A percentile compares a stretch with the other conserved stretches of the same genome.
These are phyloP conservation scores for Pseudococcus viburni DNA, from an alignment of 2,888 invertebrate genomes.

Conservation along the genomic window DNA sequence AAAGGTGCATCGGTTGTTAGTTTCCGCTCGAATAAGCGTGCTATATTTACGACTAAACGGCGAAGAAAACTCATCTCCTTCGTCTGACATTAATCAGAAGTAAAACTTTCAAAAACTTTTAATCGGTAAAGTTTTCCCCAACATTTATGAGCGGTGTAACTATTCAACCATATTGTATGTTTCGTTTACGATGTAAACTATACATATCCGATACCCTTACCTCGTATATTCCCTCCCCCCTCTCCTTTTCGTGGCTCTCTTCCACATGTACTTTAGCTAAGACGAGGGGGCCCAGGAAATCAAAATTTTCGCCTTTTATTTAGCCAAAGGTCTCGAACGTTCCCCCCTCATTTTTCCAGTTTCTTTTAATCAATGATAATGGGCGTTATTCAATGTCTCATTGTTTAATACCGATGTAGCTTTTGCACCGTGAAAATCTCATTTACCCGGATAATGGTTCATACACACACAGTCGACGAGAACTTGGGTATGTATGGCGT, in stretches of 20 bases:
- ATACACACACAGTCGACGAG: background rate
- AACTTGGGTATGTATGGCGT: background rate
- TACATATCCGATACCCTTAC: slow-evolving; percentile 44
- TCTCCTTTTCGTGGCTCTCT: too few relatives aligned
- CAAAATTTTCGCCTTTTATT: slow-evolving; percentile 5
- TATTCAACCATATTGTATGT: slow-evolving; percentile 67
- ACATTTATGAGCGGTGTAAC: slow-evolving; percentile 67
- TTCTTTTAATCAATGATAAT: slow-evolving; percentile 47
- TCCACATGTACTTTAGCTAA: background rate
- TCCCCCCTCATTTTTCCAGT: background rate
- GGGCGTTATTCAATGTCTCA: slow-evolving; percentile 28
- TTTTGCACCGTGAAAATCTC: slow-evolving; percentile 26
- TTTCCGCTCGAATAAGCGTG: slow-evolving; percentile 65
- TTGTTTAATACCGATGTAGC: background rate
- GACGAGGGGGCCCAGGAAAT: background rate
- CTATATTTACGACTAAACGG: slow-evolving; percentile 65
- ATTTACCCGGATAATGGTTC: background rate
- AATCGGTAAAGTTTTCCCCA: slow-evolving; percentile 66
- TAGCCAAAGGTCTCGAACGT: background rate
- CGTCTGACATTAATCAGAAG: slow-evolving; percentile 66
- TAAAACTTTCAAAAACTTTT: slow-evolving; percentile 66
- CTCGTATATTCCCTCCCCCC: background rate
- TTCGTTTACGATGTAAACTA: slow-evolving; percentile 64
- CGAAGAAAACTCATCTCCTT: slow-evolving; percentile 66
- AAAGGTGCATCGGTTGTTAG: slow-evolving; percentile 66